Percentiles rank a stretch among this genome's conserved stretches.
These are phyloP conservation scores for Phaethornis superciliosus DNA, from an alignment of 2,113 vertebrate species.

Conservation along the genomic window DNA sequence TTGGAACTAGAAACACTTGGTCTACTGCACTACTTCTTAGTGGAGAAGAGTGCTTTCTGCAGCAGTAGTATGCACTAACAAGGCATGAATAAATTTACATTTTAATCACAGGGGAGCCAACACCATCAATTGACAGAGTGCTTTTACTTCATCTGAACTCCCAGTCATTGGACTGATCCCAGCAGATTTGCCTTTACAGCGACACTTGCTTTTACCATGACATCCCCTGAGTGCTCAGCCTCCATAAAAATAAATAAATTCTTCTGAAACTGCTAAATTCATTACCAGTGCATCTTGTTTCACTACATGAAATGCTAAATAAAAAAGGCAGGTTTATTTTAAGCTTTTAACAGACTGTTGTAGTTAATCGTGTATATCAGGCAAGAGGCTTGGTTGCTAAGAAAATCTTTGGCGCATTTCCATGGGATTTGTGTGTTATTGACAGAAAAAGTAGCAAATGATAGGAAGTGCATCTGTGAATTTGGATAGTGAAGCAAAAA, in stretches of 20 bases:
- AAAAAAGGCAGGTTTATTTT: slow-evolving; percentile 77
- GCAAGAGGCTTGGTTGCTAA: slow-evolving; percentile 77
- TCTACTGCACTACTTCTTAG: background rate
- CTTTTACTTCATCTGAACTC: slow-evolving; percentile 52
- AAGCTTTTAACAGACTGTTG: slow-evolving; percentile 74
- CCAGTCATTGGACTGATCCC: slow-evolving; percentile 31
- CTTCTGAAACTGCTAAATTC: slow-evolving; percentile 68
- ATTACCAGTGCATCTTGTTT: slow-evolving; percentile 67
- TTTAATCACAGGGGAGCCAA: background rate
- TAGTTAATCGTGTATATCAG: slow-evolving; percentile 67
- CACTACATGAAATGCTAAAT: slow-evolving; percentile 75
- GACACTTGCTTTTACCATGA: slow-evolving; percentile 27
- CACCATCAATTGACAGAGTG: background rate
- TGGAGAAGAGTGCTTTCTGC: background rate
- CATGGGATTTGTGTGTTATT: slow-evolving; percentile 65
- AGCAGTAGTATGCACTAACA: background rate
- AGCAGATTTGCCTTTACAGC: background rate
- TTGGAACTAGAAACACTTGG: background rate
- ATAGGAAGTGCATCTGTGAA: slow-evolving; percentile 69
- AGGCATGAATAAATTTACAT: slow-evolving; percentile 27
- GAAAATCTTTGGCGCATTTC: slow-evolving; percentile 78
- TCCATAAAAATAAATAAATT: slow-evolving; percentile 70
- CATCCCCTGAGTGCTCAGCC: slow-evolving; percentile 50
- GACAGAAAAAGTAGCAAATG: slow-evolving; percentile 58
- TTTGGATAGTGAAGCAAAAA: slow-evolving; percentile 59